These are phyloP conservation scores for Netelia melanura DNA, from an alignment of 2,888 invertebrate genomes.

Conservation along the genomic window DNA sequence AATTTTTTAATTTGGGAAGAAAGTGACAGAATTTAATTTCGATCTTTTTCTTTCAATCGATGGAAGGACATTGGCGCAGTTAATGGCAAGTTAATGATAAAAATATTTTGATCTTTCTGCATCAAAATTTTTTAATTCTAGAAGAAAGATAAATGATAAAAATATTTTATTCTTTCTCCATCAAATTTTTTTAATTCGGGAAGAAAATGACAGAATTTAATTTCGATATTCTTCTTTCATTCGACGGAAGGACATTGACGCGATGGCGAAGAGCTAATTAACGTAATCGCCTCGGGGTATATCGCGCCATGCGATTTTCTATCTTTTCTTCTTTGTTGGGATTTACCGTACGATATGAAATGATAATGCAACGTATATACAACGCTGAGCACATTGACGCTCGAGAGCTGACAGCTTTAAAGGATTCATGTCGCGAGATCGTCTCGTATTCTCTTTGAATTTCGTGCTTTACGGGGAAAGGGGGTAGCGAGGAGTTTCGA, in stretches of 20 bases:
- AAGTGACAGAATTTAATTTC: slow-evolving; percentile 1
- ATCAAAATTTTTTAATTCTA: too few relatives aligned
- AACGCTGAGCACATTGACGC: slow-evolving; percentile 56
- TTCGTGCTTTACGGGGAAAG: slow-evolving; percentile 75
- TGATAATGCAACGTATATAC: slow-evolving; percentile 53
- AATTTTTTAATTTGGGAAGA: neutral
- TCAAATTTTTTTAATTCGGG: too few relatives aligned
- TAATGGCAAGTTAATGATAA: too few relatives aligned
- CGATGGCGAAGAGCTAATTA: neutral
- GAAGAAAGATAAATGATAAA: neutral
- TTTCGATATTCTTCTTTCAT: too few relatives aligned
- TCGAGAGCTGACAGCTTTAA: slow-evolving; percentile 66
- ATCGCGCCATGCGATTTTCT: slow-evolving; percentile 2
- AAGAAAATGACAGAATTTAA: too few relatives aligned
- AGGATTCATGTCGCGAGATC: slow-evolving; percentile 78
- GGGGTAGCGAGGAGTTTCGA: too few relatives aligned
- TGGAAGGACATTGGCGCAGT: neutral
- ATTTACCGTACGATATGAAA: slow-evolving; percentile 19
- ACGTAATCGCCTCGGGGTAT: neutral
- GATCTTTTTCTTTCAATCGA: neutral
- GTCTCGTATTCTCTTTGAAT: slow-evolving; percentile 81
- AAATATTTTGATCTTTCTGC: too few relatives aligned
- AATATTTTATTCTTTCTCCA: neutral
- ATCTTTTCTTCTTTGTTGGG: neutral
- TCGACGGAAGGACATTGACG: too few relatives aligned